Base-by-base conservation (phyloP, 2,888 invertebrate genomes). In the Autographa pulchrina region DNA sequence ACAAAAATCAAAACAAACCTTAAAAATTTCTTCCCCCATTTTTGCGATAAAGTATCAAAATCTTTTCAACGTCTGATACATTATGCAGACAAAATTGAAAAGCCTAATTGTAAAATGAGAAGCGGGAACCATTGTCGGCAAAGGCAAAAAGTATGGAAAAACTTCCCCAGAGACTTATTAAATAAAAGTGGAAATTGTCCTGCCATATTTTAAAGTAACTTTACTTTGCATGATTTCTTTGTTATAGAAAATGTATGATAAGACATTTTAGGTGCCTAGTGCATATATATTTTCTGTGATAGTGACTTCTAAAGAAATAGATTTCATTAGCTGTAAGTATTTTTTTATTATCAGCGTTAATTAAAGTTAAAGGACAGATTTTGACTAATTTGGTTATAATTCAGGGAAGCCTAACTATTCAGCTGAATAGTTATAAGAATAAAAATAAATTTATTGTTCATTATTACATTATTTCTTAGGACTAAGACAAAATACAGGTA, bases 41-140 rank as follows among this genome's bases (percentile, higher is more conserved):
- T 54, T 4, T 35, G 20, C n/a, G 5, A 20, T 65, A n/a, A 16
- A 14, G 14, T n/a, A 20, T 64, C 68, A 64, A 70, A 65, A 60
- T 71, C 65, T 68, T 67, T 71, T 78, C 69, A 81, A 72, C 68
- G 70, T 38, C 70, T 67, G 70, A 76, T 83, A 83, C 77, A 83
- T 83, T 82, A 85, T 82, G 73, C 75, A 77, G 70, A 73, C 68
- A 78, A 80, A 80, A 81, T 75, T 82, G 69, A 82, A 84, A 84
- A 86, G 82, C 82, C 80, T 87, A 89, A 89, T 87, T 89, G 87
- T 84, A 79, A 89, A 88, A 87, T 83, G 87, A 87, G 88, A 85
- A 75, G 79, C 84, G 79, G 78, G 63, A 68, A 74, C 82, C 84
- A 85, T 87, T 87, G 85, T 85, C 65, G 68, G 52, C 61, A 73